These are phyloP conservation scores for Criorhina ranunculi DNA, from an alignment of 2,888 invertebrate genomes.

Conservation along the genomic window DNA sequence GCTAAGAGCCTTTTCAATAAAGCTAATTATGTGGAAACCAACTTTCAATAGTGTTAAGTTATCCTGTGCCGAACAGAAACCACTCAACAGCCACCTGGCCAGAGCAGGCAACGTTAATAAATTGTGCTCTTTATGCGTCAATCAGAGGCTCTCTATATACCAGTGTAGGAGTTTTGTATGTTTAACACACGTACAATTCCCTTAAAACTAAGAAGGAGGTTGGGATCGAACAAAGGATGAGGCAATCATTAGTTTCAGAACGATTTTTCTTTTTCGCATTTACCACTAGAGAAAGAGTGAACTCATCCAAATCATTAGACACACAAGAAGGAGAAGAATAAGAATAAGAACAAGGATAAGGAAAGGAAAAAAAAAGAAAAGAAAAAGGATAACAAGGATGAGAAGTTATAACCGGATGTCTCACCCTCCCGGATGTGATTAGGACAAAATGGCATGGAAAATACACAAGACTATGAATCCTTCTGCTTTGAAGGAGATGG, in stretches of 20 bases:
- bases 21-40: constrained; percentile 52
- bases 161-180: neutral
- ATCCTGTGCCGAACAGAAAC: constrained; percentile 11
- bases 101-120: constrained; percentile 11
- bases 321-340: constrained; percentile 1
- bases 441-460: constrained; percentile 8
- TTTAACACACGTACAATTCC: neutral
- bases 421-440: neutral
- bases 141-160: neutral
- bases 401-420: neutral
- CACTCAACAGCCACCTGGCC: constrained; percentile 3
- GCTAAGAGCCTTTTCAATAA: constrained; percentile 18
- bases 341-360: neutral
- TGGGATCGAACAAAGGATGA: neutral
- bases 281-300: constrained; percentile 21
- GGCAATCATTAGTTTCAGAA: constrained; percentile 4
- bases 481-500: neutral
- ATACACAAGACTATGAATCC: neutral
- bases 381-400: too few species aligned
- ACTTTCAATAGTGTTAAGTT: constrained; percentile 22
- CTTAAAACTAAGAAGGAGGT: too few species aligned
- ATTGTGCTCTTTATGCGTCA: constrained; percentile 36
- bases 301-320: constrained; percentile 52
- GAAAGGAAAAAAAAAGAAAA: too few species aligned
- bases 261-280: constrained; percentile 16